Evolutionary conservation across 2,113 vertebrate species (phyloP), one percentile per base, ranked within the genome.

Genomic region (Sterrhoptilus dennistouni): DNA sequence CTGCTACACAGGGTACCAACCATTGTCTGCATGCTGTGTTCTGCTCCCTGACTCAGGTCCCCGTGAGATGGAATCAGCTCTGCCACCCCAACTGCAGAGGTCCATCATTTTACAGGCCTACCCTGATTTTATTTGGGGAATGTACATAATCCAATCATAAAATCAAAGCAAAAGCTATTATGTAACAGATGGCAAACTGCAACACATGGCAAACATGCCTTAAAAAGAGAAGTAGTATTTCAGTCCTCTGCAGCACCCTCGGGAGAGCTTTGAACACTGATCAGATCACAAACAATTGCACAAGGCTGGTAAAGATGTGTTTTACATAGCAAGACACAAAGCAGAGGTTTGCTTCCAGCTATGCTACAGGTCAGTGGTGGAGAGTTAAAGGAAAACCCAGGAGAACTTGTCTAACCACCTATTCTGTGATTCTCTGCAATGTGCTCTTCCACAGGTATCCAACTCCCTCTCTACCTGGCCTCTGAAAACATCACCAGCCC

Each of bases 141-240:
- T 6, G 24, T 11, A 35, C 17, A 72, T 29, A 87, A 93, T 9
- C 9, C 53, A 65, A 50, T 19, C 44, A 54, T 29, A 59, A 93
- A 94, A 84, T 68, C 29, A 75, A 82, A 93, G 70, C 49, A 74
- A 72, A 88, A 91, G 59, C 59, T 44, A 31, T 83, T 80, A 79
- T 16, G 23, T 76, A 87, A 42, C 83, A 95, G 80, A 83, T 90
- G 94, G 80, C 45, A 83, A 86, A 76, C 66, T 60, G 57, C 69
- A 89, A 50, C 72, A 70, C 63, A 36, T n/a, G 59, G 71, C 63
- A 81, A 92, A 70, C 8, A 7, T 7, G 71, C 38, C 68, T 88
- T 42, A 57, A 57, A 69, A 93, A 82, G 66, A 47, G 13, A 44
- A 84, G 66, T 0, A 82, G 59, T 12, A 19, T 69, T 84, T 83